A percentile compares a stretch with the other conserved stretches of the same genome.
These are phyloP conservation scores for Glossophaga mutica DNA, from an alignment of 2,797 vertebrate genomes.

Conservation along the genomic window DNA sequence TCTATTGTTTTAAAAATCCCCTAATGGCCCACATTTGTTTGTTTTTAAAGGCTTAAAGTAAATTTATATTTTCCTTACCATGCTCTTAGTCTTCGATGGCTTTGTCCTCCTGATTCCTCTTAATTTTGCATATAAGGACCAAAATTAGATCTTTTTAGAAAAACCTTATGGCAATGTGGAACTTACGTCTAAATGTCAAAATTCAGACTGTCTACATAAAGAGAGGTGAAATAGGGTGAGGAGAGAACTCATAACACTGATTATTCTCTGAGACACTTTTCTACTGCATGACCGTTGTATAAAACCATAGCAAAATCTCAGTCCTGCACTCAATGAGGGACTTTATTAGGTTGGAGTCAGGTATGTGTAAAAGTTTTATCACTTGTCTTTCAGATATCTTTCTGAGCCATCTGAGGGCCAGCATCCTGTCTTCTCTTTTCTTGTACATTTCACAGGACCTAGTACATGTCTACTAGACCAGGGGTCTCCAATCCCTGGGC, in stretches of 20 bases:
- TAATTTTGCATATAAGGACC: neutral
- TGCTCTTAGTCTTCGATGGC: neutral
- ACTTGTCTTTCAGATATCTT: neutral
- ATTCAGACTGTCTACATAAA: neutral
- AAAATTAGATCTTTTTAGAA: neutral
- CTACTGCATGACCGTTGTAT: neutral
- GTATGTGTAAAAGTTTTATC: neutral
- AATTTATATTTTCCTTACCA: neutral
- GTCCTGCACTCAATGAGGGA: neutral
- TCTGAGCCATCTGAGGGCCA: neutral
- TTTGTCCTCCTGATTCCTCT: neutral
- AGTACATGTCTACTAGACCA: neutral
- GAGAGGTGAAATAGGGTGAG: neutral
- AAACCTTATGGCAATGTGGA: neutral
- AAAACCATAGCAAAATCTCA: neutral
- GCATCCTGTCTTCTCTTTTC: neutral
- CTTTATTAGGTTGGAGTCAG: neutral
- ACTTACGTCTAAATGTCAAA: neutral
- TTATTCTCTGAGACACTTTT: neutral
- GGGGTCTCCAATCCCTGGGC: no score
- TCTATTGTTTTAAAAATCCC: neutral
- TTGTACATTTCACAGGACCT: neutral
- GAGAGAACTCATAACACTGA: neutral
- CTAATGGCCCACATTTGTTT: neutral
- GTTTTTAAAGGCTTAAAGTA: constrained; percentile 36